Conservation (phyloP, 2,888 invertebrate species). For the Dascillus cervinus region DNA sequence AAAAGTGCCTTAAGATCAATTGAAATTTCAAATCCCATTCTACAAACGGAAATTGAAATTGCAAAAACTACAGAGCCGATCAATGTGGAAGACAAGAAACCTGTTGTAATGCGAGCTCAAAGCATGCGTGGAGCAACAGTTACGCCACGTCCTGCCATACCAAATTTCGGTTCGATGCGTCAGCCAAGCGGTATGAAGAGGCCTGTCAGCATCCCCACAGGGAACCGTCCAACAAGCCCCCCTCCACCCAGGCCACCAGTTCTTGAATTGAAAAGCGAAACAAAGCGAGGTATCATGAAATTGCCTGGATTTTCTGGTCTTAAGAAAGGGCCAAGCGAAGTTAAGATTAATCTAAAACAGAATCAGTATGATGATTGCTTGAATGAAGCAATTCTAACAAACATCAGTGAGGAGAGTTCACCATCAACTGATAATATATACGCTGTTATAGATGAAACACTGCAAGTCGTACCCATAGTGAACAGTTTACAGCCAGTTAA, state of each 20-base stretch:
- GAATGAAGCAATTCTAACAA: constrained; percentile 56
- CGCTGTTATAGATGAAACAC: constrained; percentile 76
- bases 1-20: constrained; percentile 64
- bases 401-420: constrained; percentile 54
- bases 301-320: constrained; percentile 50
- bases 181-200: constrained; percentile 58
- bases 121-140: constrained; percentile 62
- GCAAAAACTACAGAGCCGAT: constrained; percentile 53
- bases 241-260: constrained; percentile 67
- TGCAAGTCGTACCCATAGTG: constrained; percentile 36
- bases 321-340: constrained; percentile 46
- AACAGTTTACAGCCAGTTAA: constrained; percentile 41
- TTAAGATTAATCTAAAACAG: constrained; percentile 29
- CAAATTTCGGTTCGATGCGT: constrained; percentile 78
- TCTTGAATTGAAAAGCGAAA: constrained; percentile 34
- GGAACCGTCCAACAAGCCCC: constrained; percentile 64
- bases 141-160: constrained; percentile 50
- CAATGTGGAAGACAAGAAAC: constrained; percentile 48
- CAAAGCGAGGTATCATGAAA: constrained; percentile 19
- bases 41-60: constrained; percentile 58
- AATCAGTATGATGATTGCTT: constrained; percentile 74
- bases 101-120: constrained; percentile 68
- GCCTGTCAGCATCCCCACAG: constrained; percentile 65
- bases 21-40: constrained; percentile 79
- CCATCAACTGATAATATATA: constrained; percentile 69